Evolutionary conservation across 2,888 invertebrate genomes (phyloP).

Genomic region (Lasioglossum lativentre): DNA sequence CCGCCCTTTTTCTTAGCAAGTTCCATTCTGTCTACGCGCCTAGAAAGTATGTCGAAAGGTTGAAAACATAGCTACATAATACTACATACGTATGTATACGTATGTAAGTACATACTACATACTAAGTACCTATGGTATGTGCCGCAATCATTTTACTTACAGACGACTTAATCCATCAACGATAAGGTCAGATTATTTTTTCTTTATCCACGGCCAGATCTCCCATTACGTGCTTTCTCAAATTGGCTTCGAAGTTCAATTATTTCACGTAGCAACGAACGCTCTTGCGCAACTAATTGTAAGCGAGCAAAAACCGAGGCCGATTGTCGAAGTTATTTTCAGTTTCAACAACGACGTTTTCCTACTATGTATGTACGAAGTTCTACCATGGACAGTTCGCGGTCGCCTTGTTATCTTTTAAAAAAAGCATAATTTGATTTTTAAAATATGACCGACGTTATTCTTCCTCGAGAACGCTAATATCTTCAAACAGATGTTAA

Average conservation of each 20-base stretch:
- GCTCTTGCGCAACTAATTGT: neutral
- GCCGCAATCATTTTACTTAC: neutral
- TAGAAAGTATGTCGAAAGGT: neutral
- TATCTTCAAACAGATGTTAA: neutral
- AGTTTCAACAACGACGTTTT: neutral
- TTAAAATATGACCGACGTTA: neutral
- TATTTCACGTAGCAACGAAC: neutral
- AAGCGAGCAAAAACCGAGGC: neutral
- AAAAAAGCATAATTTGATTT: neutral
- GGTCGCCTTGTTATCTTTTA: neutral
- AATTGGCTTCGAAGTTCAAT: neutral
- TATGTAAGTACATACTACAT: no score
- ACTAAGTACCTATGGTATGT: neutral
- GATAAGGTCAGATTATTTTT: neutral
- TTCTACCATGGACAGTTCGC: neutral
- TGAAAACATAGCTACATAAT: neutral
- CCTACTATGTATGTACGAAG: neutral
- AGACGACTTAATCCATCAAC: neutral
- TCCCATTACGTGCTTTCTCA: neutral
- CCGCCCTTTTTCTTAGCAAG: constrained; percentile 18
- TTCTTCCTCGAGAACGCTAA: neutral
- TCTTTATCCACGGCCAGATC: neutral
- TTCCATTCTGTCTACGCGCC: neutral
- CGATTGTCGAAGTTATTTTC: neutral
- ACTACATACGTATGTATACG: no score